Evolutionary conservation across 37 sponge, comb jelly and placozoan genomes (phyloP).

Genomic region (Chondrilla cf. caribensis): DNA sequence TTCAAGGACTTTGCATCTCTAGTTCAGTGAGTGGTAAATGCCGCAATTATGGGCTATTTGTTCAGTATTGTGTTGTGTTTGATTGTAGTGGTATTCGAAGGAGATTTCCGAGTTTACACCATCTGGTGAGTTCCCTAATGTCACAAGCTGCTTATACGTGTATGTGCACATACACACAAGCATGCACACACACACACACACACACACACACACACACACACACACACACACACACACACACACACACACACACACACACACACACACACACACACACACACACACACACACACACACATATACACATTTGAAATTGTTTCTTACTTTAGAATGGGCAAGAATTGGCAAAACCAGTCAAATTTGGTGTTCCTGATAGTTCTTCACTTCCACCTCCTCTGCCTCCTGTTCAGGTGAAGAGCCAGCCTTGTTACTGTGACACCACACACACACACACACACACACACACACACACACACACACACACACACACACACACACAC

Average conservation of each 20-base stretch:
- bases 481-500: too few species aligned
- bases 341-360: conserved; percentile 20
- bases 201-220: not conserved
- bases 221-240: too few species aligned
- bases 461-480: too few species aligned
- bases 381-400: conserved; percentile 1
- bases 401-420: not conserved
- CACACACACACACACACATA: not conserved
- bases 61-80: too few species aligned
- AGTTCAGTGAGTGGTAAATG: not conserved
- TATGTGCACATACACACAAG: not conserved
- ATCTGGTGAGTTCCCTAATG: not conserved
- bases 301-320: not conserved
- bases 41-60: too few species aligned
- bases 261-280: not conserved
- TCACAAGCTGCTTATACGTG: not conserved
- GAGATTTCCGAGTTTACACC: too few species aligned
- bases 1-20: not conserved
- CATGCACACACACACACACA: not conserved
- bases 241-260: not conserved
- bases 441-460: too few species aligned
- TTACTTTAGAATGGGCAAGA: conserved; percentile 10
- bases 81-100: too few species aligned
- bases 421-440: too few species aligned
- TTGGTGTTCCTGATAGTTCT: conserved; percentile 8